Base-by-base conservation (phyloP, 2,888 invertebrate species). In the Plagodis pulveraria region DNA sequence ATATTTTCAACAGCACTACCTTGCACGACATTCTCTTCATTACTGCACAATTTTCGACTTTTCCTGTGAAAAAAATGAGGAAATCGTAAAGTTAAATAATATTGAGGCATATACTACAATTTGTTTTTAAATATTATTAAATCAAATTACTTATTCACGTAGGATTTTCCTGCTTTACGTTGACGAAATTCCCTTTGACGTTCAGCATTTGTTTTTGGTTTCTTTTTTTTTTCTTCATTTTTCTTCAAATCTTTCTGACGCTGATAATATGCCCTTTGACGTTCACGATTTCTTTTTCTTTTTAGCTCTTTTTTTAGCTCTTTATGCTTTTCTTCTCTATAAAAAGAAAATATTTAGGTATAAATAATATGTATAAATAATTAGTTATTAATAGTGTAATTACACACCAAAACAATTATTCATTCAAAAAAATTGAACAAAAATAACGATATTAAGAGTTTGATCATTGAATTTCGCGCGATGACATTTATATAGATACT, bases 101-200 rank as follows among this genome's bases (percentile, higher is more conserved):
- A 70, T 70, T 67, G 66, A 66, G 58, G 10, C 62, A 68, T 65
- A 67, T 67, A 59, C 55, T 70, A 70, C 63, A 71, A 70, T 69
- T 66, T 67, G 62, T 71, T 68, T 74, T 68, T 67, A 69, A 70
- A 70, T 70, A 74, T 71, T 67, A 72, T 71, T 65, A 68, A 72
- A 72, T 72, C 65, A 71, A 74, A 66, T 71, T 69, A 74, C 70
- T 67, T 70, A 69, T 70, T 57, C 69, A 69, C 49, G 66, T 63
- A 70, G n/a, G 62, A 67, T 70, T 76, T 69, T 73, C 68, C 71
- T 69, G 70, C 71, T 41, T 70, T 69, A 70, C 67, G 73, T 72
- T 72, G 69, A n/a, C n/a, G n/a, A 73, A 71, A 73, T 72, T 65
- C 22, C 70, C 67, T 74, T 71, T 74, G 71, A 71, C 73, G 71